Evolutionary conservation across 2,888 invertebrate species (phyloP).

Genomic region (Melinaea marsaeus): DNA sequence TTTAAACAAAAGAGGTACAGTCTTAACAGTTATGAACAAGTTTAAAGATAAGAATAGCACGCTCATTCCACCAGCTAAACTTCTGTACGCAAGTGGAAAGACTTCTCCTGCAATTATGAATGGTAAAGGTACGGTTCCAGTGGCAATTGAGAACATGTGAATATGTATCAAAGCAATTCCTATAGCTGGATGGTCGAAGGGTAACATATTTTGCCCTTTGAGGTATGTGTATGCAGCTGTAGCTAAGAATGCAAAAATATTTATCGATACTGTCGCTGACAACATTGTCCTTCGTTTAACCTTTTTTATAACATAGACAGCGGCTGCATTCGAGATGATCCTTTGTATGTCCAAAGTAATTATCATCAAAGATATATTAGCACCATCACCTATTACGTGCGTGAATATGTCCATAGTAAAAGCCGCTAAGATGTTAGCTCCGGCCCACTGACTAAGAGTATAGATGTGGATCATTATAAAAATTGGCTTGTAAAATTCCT

Average conservation of each 20-base stretch:
- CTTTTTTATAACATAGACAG: conserved; percentile 58
- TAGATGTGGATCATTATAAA: conserved; percentile 58
- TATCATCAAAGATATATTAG: conserved; percentile 49
- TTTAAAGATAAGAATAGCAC: conserved; percentile 53
- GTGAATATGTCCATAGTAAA: conserved; percentile 54
- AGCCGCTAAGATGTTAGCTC: conserved; percentile 52
- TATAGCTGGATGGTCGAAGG: conserved; percentile 45
- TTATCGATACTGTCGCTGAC: conserved; percentile 45
- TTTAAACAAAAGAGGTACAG: conserved; percentile 48
- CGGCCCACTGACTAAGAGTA: conserved; percentile 55
- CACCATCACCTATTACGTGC: conserved; percentile 46
- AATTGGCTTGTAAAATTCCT: conserved; percentile 55
- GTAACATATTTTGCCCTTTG: conserved; percentile 39
- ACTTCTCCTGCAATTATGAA: conserved; percentile 84
- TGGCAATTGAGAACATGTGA: conserved; percentile 74
- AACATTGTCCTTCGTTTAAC: conserved; percentile 57
- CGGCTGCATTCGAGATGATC: conserved; percentile 52
- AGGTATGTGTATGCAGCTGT: conserved; percentile 50
- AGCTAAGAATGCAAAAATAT: conserved; percentile 45
- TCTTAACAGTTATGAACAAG: conserved; percentile 57
- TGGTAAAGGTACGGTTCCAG: conserved; percentile 80
- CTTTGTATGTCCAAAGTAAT: conserved; percentile 57
- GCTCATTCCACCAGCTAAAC: conserved; percentile 71
- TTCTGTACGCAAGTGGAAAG: conserved; percentile 78
- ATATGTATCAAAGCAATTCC: conserved; percentile 51